phyloP scores from a whole-genome alignment of 2,113 vertebrate genomes.

The Antechinus stuartii region DNA sequence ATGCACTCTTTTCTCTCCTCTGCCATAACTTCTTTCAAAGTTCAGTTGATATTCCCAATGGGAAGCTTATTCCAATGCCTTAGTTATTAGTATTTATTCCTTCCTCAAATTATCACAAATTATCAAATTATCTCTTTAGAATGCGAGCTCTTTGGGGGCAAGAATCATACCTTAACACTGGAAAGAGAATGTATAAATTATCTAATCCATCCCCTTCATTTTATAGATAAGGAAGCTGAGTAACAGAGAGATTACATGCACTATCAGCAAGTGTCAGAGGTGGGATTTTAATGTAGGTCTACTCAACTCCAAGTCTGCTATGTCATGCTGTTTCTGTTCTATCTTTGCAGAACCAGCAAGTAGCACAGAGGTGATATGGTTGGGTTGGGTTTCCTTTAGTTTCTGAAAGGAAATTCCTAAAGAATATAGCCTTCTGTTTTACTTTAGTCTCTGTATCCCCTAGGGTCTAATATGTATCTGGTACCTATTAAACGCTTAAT shows the following conservation, averaged over 20 bases:
- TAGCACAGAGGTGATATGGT: neutral
- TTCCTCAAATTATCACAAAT: neutral
- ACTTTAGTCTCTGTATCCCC: neutral
- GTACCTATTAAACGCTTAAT: neutral
- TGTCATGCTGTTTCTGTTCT: neutral
- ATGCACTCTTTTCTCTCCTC: neutral
- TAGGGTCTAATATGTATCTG: neutral
- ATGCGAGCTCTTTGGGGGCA: neutral
- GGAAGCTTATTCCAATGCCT: neutral
- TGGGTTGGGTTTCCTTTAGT: neutral
- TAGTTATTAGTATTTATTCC: neutral
- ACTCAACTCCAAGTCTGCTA: neutral
- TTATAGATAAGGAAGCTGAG: neutral
- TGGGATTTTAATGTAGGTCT: neutral
- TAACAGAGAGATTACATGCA: neutral
- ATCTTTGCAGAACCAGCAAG: neutral
- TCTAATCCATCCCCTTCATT: neutral
- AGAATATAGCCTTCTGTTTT: neutral
- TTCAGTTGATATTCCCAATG: accelerated
- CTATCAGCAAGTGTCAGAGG: neutral
- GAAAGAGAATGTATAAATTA: neutral
- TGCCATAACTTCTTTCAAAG: neutral
- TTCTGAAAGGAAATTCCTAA: neutral
- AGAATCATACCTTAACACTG: neutral
- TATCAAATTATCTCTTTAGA: neutral